Conservation (phyloP, 1,140 invertebrate species). For the Druon quercuslanigerum region DNA sequence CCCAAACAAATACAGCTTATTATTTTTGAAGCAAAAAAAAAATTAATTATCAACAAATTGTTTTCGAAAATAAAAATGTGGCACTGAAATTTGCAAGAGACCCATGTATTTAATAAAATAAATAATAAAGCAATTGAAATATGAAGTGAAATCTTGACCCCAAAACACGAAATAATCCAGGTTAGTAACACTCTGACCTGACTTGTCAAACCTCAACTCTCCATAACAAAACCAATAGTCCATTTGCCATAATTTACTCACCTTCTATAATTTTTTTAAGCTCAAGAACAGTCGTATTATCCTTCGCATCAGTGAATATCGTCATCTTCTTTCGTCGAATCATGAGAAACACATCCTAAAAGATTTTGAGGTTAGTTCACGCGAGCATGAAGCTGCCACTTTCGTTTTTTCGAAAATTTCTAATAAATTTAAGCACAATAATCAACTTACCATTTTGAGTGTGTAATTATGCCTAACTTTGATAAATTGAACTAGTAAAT, state of each 20-base stretch:
- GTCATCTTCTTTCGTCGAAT: constrained; percentile 97
- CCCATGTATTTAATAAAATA: too few species aligned
- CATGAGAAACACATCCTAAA: constrained; percentile 97
- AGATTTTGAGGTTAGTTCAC: constrained; percentile 47
- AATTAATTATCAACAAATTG: too few species aligned
- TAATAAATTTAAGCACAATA: background rate
- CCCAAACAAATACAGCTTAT: too few species aligned
- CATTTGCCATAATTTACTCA: constrained; percentile 63
- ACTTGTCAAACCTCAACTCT: background rate
- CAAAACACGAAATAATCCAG: background rate
- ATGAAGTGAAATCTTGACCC: too few species aligned
- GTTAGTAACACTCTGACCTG: background rate
- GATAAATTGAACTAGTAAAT: constrained; percentile 22
- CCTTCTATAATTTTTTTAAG: constrained; percentile 98
- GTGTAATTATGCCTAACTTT: background rate
- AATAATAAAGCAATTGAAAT: too few species aligned
- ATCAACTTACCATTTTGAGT: constrained; percentile 12
- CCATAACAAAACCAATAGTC: constrained; percentile 34
- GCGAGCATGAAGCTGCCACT: background rate
- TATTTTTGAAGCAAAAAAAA: too few species aligned
- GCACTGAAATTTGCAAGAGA: too few species aligned
- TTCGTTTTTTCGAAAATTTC: background rate
- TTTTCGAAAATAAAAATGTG: too few species aligned
- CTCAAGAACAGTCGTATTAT: constrained; percentile 94
- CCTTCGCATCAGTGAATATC: constrained; percentile 98